Evolutionary conservation across 2,888 invertebrate genomes (phyloP), one percentile per base, ranked within the genome.

Genomic region (Dicyrtoma fusca): DNA sequence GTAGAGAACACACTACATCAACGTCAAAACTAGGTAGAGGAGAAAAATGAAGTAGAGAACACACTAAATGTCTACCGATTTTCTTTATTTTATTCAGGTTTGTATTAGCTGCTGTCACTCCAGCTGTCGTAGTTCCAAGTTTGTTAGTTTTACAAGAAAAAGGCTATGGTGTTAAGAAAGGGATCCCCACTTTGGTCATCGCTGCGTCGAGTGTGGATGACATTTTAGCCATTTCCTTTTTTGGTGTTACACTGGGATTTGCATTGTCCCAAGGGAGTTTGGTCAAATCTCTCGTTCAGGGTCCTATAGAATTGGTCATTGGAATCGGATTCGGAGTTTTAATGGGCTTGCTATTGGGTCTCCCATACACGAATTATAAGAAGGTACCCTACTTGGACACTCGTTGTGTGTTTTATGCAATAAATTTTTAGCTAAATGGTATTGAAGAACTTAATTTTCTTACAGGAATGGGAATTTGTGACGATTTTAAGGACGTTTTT

Each of bases 161-260:
- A 73, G 88, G 88, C 8, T 88, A 87, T 79, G 92, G 92, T 10
- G 86, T 89, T 61, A 88, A 88, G 81, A 90, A 89, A 83, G 91
- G 91, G 26, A 88, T 93, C 34, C 89, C 91, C 47, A 90, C 91
- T 0, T 84, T 92, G 63, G 88, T 92, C 1, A 88, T 89, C 75
- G 89, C 90, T 8, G 89, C 90, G 0, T 86, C 89, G 17, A 89
- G 90, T 74, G 86, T 91, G 72, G 92, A 92, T 82, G 91, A 91
- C 83, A 89, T 92, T 66, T 85, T 91, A 68, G 89, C 91, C 65
- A 90, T 92, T 76, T 90, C 90, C 71, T 84, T 88, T 3, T 92
- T 91, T 82, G 89, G 90, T 19, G 86, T 92, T 51, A 83, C 88
- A 68, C 85, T 89, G 69, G 88, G 89, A 23, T 84, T 89, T 53